Evolutionary conservation across 2,888 invertebrate species (phyloP), one percentile per base, ranked within the genome.

Genomic region (Alviniconcha strummeri): DNA sequence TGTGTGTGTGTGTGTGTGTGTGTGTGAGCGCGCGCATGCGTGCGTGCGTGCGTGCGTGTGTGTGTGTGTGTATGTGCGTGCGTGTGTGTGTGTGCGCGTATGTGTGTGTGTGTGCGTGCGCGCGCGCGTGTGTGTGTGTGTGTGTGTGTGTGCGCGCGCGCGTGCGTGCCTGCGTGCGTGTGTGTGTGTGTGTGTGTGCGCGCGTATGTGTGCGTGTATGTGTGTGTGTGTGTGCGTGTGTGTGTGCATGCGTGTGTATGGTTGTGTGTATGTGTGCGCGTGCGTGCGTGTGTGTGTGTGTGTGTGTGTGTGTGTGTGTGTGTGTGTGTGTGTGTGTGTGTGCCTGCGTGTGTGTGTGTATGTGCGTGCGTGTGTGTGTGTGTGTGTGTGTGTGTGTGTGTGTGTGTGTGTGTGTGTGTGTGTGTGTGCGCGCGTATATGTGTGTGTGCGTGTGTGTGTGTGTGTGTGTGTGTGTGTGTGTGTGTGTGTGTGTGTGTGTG

Each of bases 101-200:
- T 78, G 78, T 55, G 19, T 57, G 78, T 78, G 19, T 57, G 55
- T 78, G 78, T 57, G 78, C 57, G 56, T 57, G 78, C 56, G 57
- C 19, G 78, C 4, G 4, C 19, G 78, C 57, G 78, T 57, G 78
- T 78, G 55, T 57, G 78, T 4, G 78, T 56, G 56, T 56, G 54
- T 76, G 56, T 76, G 54, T 76, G 54, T 52, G 54, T 55, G 54
- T 52, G 54, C 36, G 56, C 6, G 76, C 5, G 76, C 6, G 76
- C 5, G 54, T 76, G 76, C 5, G 54, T 60, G 60, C 4, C 2
- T 60, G 60, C 4, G 60, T 60, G 60, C 13, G 60, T 60, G 56
- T 15, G 54, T 15, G 54, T 52, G 56, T 19, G 54, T 19, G 76
- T 71, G 71, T 71, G 71, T 71, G 71, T 71, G 71, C 15, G 71